Evolutionary conservation across 2,888 invertebrate genomes (phyloP), one percentile per base, ranked within the genome.

Genomic region (Mythimna albipuncta): DNA sequence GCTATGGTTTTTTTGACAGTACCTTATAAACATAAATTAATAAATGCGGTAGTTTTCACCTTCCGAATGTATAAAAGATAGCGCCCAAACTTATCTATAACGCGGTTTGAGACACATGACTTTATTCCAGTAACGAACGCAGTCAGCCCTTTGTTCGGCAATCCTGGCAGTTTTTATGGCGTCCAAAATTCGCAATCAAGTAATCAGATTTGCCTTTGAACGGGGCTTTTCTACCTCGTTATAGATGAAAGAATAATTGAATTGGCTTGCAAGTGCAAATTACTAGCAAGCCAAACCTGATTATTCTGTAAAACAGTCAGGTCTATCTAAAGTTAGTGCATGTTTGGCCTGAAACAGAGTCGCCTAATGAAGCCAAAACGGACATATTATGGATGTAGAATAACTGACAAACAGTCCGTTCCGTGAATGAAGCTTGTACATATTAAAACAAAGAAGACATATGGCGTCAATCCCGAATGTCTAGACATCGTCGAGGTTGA

Each of bases 181-280:
- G 80, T 80, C 38, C 72, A 70, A 83, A 86, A 87, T 89, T 89
- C 76, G 88, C 91, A 93, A 93, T 93, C 91, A 91, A 87, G 89
- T 92, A 92, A 93, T 91, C 86, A 70, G 83, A 90, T 92, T 92
- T 87, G 71, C 80, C 78, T 88, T 83, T 79, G 62, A 68, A 62
- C 55, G 62, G 69, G 67, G 75, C 67, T 74, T 81, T 77, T 83
- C 75, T 76, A 80, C 75, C 63, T 78, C 74, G 72, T 76, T 71
- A 66, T 68, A 67, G 65, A 85, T 84, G 66, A 83, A 83, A 76
- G 73, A 77, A 76, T 90, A 89, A 91, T 87, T 85, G 64, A 82
- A 90, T 90, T 86, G 71, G 77, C 47, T 64, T 62, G 79, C 62
- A 79, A 85, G 80, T 81, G 64, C 58, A 64, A 80, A 87, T 85